Base-by-base conservation (phyloP, 2,888 invertebrate genomes). In the Rotaria sp. region DNA sequence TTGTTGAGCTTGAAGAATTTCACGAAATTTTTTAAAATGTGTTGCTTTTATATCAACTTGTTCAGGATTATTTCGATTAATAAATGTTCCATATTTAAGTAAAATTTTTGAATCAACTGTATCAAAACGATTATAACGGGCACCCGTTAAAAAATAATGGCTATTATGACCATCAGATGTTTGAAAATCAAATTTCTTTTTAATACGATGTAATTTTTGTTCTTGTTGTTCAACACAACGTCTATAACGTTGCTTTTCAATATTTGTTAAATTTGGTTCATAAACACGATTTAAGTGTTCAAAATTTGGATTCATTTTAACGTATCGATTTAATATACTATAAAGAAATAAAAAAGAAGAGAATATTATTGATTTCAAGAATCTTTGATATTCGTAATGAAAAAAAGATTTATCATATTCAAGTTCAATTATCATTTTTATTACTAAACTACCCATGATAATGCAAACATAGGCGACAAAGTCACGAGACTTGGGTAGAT, bases 81-180 rank as follows among this genome's bases (percentile, higher is more conserved):
- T 48, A 85, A 86, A 86, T 55, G 85, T 85, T 30, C 86, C 86
- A 57, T 85, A 85, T 86, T 86, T 85, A n/a, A 75, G 75, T 30
- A 86, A 50, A 26, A 86, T 86, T 55, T 86, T 86, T 7, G 86
- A 86, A 84, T 86, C 86, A 24, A 86, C 80, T 24, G 86, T 85
- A 48, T 86, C 86, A 75, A 45, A 85, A 74, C 86, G 75, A 85
- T 86, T 86, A 35, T 85, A 86, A 41, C 86, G 35, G 1, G 85
- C 86, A 75, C 86, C 86, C 10, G 86, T 86, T 26, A 86, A 48
- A 85, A 86, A 86, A 80, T 86, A 86, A 85, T 86, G 86, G 24
- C 74, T 67, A 26, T 84, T 85, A 75, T 75, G 75, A 38, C 84
- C 84, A n/a, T 86, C 86, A 67, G 45, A 50, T 38, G 86, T 86